phyloP scores from a whole-genome alignment of 2,113 vertebrate genomes.

The Xenus cinereus region DNA sequence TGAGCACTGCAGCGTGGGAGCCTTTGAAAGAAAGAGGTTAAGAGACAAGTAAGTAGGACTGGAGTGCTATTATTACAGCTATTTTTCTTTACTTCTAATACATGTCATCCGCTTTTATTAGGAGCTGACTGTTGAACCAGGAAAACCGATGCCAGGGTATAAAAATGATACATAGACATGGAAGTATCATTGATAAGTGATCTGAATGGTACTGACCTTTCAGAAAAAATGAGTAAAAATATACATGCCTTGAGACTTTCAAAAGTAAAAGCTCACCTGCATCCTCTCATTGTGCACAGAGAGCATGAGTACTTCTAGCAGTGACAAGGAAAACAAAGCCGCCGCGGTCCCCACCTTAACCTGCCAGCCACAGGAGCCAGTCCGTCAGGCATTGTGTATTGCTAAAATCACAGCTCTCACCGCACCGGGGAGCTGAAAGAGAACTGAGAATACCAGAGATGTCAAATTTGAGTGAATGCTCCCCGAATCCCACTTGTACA shows the following conservation, averaged over 20 bases:
- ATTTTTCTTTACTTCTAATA: slow-evolving; percentile 69
- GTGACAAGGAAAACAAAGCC: background rate
- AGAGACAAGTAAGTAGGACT: slow-evolving; percentile 64
- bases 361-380: background rate
- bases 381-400: background rate
- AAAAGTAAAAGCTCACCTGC: slow-evolving; percentile 34
- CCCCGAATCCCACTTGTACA: background rate
- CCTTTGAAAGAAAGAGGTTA: slow-evolving; percentile 67
- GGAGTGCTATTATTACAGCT: slow-evolving; percentile 62
- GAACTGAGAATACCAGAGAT: background rate
- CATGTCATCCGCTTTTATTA: slow-evolving; percentile 65
- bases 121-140: slow-evolving; percentile 59
- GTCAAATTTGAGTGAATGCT: background rate
- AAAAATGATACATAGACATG: slow-evolving; percentile 59
- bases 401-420: background rate
- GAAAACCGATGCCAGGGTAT: slow-evolving; percentile 16
- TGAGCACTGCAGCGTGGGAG: slow-evolving; percentile 32
- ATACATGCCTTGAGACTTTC: background rate
- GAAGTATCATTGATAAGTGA: slow-evolving; percentile 56
- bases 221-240: slow-evolving; percentile 36
- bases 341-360: background rate
- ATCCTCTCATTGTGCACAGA: background rate
- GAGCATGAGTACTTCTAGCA: background rate
- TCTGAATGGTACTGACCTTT: slow-evolving; percentile 62
- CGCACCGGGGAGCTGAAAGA: background rate